A percentile compares a stretch with the other conserved stretches of the same genome.
These are phyloP conservation scores for Actias luna DNA, from an alignment of 2,888 invertebrate species.

Conservation along the genomic window DNA sequence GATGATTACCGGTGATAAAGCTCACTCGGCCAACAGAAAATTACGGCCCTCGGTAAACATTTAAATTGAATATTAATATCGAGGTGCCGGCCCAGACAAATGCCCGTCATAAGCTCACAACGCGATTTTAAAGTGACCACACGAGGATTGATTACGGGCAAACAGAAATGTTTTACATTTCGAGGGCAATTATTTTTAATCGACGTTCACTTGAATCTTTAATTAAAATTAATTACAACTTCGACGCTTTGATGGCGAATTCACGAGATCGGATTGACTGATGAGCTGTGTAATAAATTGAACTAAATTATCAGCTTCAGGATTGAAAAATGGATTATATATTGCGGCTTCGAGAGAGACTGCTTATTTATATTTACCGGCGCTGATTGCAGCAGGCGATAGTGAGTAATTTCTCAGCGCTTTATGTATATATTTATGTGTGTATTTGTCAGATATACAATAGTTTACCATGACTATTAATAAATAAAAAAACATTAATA, in stretches of 20 bases:
- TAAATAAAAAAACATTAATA: not conserved
- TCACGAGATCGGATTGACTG: not conserved
- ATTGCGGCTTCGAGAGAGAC: not conserved
- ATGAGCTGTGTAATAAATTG: slow-evolving; percentile 1
- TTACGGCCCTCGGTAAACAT: not conserved
- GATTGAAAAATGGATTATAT: not conserved
- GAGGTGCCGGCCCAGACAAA: slow-evolving; percentile 2
- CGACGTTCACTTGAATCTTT: not conserved
- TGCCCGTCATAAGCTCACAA: not conserved
- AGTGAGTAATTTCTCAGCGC: not conserved
- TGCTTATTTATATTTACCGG: not conserved
- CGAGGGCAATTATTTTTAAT: not conserved
- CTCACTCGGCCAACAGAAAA: slow-evolving; percentile 1
- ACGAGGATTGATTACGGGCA: not conserved
- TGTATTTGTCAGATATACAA: not conserved
- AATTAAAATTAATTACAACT: not conserved
- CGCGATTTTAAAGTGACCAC: not conserved
- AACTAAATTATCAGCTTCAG: not conserved
- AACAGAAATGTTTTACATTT: slow-evolving; percentile 3
- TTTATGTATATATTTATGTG: not conserved
- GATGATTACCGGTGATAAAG: slow-evolving; percentile 10
- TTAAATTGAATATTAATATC: slow-evolving; percentile 5
- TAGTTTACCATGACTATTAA: not conserved
- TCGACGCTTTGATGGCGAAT: not conserved
- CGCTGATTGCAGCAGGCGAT: not conserved